Base-by-base conservation (phyloP, 2,113 vertebrate species). In the Morphnarchus princeps region DNA sequence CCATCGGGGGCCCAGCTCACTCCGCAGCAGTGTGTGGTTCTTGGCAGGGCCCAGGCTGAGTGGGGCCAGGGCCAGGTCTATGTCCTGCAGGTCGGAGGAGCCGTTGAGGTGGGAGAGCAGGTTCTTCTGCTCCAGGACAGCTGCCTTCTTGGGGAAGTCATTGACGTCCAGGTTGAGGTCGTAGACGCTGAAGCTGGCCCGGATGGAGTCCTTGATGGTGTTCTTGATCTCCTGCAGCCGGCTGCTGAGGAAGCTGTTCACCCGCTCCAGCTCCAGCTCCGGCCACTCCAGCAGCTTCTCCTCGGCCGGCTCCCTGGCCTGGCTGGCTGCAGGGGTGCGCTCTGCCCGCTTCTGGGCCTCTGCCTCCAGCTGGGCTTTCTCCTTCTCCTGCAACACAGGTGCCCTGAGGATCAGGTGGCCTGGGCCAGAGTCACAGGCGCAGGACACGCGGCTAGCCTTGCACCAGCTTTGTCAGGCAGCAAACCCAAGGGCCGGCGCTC, bases 221-320 rank as follows among this genome's bases (percentile, higher is more conserved):
- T 99, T 99, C 93, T 99, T 99, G 93, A 99, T 99, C 97, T 99
- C 99, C 96, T 99, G 99, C 42, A 99, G 98, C 34, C 99, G 99
- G 97, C 99, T 99, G 92, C 99, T 99, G 92, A 99, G 98, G 93
- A 99, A 99, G 97, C 99, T 99, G 98, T 99, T 99, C 85, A 99
- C 99, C 2, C 99, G 98, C 96, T 99, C 99, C 63, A 99, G 98
- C 93, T 99, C 99, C 91, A 98, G 98, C 97, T 99, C 99, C 0
- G 99, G 99, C 99, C 99, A 99, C 80, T 99, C 99, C 61, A 99
- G 97, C 66, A 99, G 97, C 81, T 98, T 98, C 77, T 99, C 98
- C 50, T 98, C 96, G 0, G 97, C 84, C 1, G 87, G 93, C 61
- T 97, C 98, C 52, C 94, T 92, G 65, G 97, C 97, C 82, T 93